These are phyloP conservation scores for Eumacrocentrus americanus DNA, from an alignment of 2,888 invertebrate genomes.

Conservation along the genomic window DNA sequence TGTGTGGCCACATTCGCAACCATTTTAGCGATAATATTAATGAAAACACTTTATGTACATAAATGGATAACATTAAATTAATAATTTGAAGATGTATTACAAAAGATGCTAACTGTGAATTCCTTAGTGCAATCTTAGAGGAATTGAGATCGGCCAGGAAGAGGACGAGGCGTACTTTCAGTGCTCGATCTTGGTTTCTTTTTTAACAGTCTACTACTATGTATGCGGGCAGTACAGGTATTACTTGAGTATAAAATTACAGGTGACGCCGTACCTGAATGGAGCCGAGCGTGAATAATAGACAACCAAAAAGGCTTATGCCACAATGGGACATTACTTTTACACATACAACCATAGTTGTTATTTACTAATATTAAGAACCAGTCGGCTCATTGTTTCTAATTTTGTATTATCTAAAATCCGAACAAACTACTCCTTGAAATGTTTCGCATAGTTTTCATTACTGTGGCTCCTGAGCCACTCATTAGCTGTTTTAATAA, in stretches of 20 bases:
- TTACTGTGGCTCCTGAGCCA: constrained; percentile 14
- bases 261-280: constrained; percentile 18
- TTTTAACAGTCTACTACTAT: constrained; percentile 25
- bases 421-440: constrained; percentile 17
- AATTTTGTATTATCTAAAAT: constrained; percentile 25
- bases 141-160: constrained; percentile 33
- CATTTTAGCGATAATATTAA: constrained; percentile 44
- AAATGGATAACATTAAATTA: constrained; percentile 41
- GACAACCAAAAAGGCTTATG: constrained; percentile 30
- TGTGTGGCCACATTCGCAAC: constrained; percentile 31
- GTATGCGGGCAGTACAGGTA: constrained; percentile 27
- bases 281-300: constrained; percentile 30
- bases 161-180: constrained; percentile 34
- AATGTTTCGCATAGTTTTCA: constrained; percentile 7
- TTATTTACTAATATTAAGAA: constrained; percentile 13
- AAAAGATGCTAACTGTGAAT: constrained; percentile 38
- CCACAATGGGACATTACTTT: constrained; percentile 3
- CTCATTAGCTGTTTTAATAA: constrained; percentile 16
- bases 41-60: constrained; percentile 52
- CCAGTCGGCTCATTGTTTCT: constrained; percentile 7
- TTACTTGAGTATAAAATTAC: constrained; percentile 20
- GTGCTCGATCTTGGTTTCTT: constrained; percentile 32
- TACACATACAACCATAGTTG: constrained; percentile 9
- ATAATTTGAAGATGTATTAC: constrained; percentile 35
- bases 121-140: constrained; percentile 38